phyloP scores from a whole-genome alignment of 2,797 vertebrate genomes.

The Myioborus melanocephalus region DNA sequence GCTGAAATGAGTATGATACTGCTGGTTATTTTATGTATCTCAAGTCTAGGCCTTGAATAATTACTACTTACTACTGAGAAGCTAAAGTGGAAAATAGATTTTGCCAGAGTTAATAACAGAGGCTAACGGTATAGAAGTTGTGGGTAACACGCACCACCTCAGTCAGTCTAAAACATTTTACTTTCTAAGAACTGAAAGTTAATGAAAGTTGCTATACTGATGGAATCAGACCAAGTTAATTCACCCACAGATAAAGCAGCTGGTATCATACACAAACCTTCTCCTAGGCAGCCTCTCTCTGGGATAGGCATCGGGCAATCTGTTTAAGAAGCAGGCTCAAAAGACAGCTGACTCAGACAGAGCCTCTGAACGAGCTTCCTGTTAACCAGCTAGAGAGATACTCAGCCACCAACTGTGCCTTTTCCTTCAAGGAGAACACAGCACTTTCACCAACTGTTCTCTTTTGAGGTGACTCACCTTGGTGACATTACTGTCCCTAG shows the following conservation, averaged over 20 bases:
- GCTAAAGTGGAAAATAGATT: conserved; percentile 3
- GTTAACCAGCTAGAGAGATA: neutral
- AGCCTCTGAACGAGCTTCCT: neutral
- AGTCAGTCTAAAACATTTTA: neutral
- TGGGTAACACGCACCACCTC: neutral
- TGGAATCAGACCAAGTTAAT: conserved; percentile 5
- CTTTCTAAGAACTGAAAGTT: neutral
- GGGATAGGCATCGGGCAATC: neutral
- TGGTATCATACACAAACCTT: neutral
- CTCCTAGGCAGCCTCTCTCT: neutral
- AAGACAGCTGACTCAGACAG: neutral
- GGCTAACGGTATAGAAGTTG: neutral
- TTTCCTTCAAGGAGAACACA: neutral
- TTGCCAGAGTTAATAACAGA: conserved; percentile 3
- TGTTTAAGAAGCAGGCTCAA: neutral
- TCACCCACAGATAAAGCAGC: neutral
- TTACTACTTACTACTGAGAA: neutral
- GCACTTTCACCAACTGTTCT: neutral
- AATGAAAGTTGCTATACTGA: neutral
- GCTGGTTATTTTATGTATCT: neutral
- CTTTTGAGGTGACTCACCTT: neutral
- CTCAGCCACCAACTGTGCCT: neutral
- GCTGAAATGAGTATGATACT: conserved; percentile 31
- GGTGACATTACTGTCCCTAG: neutral
- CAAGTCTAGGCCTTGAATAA: conserved; percentile 23